Base-by-base conservation (phyloP, 2,888 invertebrate genomes). In the Meganola albula region DNA sequence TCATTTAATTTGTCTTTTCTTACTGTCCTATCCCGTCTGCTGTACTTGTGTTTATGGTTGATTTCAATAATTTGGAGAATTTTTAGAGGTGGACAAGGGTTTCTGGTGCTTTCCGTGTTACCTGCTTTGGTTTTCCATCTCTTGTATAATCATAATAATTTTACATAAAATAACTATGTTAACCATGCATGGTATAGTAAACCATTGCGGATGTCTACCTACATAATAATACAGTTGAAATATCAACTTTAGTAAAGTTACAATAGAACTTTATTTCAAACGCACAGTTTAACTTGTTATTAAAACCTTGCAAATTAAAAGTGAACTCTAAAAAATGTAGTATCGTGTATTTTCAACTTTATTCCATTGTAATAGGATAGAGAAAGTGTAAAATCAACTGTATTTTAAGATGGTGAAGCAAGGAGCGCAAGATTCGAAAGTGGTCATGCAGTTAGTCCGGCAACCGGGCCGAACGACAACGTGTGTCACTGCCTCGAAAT, bases 381-480 rank as follows among this genome's bases (percentile, higher is more conserved):
- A 37, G 41, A 49, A 36, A 40, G 34, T 37, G 30, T 28, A 34
- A 27, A 35, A 4, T 10, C 11, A 20, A 13, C 7, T 14, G 24
- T 6, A 10, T 6, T 2, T 8, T 3, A 14, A 32, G 14, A 29
- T 44, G 36, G 42, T 37, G 13, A 28, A 10, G 34, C 27, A 27
- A 27, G 41, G 58, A 43, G 51, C 53, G 58, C 53, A 57, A 69
- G 69, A 74, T 75, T 75, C 54, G 74, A 75, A 75, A 75, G 75
- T 75, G 65, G 67, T 63, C 67, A 62, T 45, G 46, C 43, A 26
- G 53, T 52, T 64, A 70, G 75, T 74, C 55, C 53, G 53, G 55
- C 43, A 31, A 45, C 55, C 58, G 62, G 50, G 47, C 53, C 46
- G 40, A 31, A 34, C 52, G 48, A 48, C 39, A 37, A 43, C 65